These are phyloP conservation scores for Aplochiton taeniatus DNA, from an alignment of 2,797 vertebrate species.

Conservation along the genomic window DNA sequence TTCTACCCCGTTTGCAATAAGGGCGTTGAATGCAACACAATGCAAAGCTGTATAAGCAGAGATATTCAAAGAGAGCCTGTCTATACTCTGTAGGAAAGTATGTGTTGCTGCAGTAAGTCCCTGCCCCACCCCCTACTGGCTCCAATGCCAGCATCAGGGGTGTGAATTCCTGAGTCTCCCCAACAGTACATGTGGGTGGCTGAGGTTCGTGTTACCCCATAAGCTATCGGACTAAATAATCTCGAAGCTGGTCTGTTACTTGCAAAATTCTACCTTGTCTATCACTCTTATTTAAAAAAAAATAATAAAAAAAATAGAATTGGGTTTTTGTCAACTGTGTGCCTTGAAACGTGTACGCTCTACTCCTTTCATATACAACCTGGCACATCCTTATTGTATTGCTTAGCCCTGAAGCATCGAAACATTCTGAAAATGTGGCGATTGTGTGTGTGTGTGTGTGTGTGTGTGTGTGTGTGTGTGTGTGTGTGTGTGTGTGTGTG, in stretches of 20 bases:
- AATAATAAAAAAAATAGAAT: too few relatives aligned
- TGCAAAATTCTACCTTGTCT: too few relatives aligned
- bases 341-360: too few relatives aligned
- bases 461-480: conserved; percentile 32
- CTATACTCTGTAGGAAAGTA: conserved; percentile 41
- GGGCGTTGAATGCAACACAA: too few relatives aligned
- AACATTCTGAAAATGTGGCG: not conserved
- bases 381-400: too few relatives aligned
- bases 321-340: too few relatives aligned
- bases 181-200: conserved; percentile 8
- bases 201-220: conserved; percentile 14
- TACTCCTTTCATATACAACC: too few relatives aligned
- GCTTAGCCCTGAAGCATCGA: not conserved
- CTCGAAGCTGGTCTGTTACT: not conserved
- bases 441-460: conserved; percentile 39
- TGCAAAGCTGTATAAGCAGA: too few relatives aligned
- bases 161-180: conserved; percentile 38
- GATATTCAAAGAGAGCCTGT: conserved; percentile 5
- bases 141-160: conserved; percentile 8
- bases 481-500: not conserved
- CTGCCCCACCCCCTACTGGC: too few relatives aligned
- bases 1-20: too few relatives aligned
- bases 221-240: not conserved
- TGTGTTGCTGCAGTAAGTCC: conserved; percentile 13
- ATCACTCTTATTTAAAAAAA: too few relatives aligned